A percentile compares a stretch with the other conserved stretches of the same genome.
Evolutionary conservation across 2,113 vertebrate species (phyloP).

Genomic region (Bufo gargarizans): DNA sequence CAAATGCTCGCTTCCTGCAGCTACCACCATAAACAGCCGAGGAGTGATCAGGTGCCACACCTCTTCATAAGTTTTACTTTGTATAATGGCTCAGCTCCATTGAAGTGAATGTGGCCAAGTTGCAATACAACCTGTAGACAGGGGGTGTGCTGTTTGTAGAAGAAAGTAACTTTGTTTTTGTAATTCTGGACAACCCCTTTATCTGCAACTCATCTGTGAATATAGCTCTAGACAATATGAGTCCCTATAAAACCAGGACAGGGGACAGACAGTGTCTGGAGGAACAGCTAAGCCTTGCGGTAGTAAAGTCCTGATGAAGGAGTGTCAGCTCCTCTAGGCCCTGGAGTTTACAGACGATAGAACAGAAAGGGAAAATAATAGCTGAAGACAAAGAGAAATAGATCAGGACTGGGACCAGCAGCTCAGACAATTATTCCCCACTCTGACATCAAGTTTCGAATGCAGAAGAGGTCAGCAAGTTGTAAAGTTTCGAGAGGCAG

Average conservation of each 20-base stretch:
- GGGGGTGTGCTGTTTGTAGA: no score
- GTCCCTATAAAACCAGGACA: conserved; percentile 23
- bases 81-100: no score
- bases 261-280: not conserved
- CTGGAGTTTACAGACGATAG: conserved; percentile 45
- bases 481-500: conserved; percentile 57
- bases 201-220: not conserved
- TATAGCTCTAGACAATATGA: not conserved
- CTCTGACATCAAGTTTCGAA: conserved; percentile 53
- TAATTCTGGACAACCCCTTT: not conserved
- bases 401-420: conserved; percentile 39
- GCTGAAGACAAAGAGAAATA: conserved; percentile 53
- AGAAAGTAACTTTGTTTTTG: no score
- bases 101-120: no score
- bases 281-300: conserved; percentile 25
- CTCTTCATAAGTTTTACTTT: no score
- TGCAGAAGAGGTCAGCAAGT: conserved; percentile 56
- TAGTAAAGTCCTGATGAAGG: conserved; percentile 28
- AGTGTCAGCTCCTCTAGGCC: conserved; percentile 48
- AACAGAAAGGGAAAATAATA: conserved; percentile 37
- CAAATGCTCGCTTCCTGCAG: no score
- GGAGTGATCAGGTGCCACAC: no score
- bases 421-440: conserved; percentile 50
- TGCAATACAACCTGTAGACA: no score
- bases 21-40: no score